Conservation (phyloP, 1,140 invertebrate species). For the Araneus ventricosus region DNA sequence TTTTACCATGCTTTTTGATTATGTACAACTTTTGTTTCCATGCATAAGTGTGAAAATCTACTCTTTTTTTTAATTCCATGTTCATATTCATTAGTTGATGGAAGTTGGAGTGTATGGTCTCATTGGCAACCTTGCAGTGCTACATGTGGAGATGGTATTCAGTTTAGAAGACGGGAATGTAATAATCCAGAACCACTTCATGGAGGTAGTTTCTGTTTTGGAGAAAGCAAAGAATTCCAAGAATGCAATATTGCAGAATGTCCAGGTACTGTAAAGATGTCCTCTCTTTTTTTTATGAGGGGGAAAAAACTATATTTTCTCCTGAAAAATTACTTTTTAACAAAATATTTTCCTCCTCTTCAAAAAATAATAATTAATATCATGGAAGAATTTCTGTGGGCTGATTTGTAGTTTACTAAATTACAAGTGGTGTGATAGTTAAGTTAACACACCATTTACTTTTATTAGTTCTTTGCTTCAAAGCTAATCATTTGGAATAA, state of each 20-base stretch:
- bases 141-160: constrained; percentile 78
- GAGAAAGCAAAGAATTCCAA: constrained; percentile 81
- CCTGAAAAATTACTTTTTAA: background rate
- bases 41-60: background rate
- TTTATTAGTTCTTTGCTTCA: no score
- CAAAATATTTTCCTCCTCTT: background rate
- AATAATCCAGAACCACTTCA: constrained; percentile 77
- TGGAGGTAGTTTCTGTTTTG: constrained; percentile 81
- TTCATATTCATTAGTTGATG: constrained; percentile 87
- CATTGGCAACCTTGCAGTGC: constrained; percentile 79
- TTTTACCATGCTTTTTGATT: no score
- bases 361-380: background rate
- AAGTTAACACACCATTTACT: no score
- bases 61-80: background rate
- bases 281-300: background rate
- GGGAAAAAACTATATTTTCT: background rate
- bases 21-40: background rate
- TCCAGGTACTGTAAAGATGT: constrained; percentile 52
- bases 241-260: constrained; percentile 69
- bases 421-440: background rate
- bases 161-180: constrained; percentile 79
- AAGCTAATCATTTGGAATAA: no score
- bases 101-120: constrained; percentile 81
- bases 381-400: no score
- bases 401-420: background rate